Evolutionary conservation across 2,113 vertebrate species (phyloP).

Genomic region (Vanacampus margaritifer): DNA sequence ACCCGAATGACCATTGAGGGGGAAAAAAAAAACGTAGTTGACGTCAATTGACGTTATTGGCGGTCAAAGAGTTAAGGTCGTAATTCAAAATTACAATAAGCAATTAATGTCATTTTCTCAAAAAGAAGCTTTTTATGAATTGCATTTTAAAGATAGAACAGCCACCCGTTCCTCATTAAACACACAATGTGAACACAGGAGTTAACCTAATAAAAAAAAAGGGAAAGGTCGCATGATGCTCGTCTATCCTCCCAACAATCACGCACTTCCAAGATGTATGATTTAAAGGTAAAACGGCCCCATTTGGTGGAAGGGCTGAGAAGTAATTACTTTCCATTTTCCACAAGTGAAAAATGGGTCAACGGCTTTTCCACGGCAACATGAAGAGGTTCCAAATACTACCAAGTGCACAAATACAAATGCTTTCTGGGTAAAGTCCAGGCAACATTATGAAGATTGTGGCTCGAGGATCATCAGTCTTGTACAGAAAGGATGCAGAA

Average conservation of each 20-base stretch:
- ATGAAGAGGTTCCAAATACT: neutral
- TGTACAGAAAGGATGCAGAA: conserved; percentile 25
- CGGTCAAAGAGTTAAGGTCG: too few relatives aligned
- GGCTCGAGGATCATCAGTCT: neutral
- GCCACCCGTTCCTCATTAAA: neutral
- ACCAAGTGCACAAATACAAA: neutral
- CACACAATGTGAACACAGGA: too few relatives aligned
- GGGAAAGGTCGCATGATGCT: too few relatives aligned
- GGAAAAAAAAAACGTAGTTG: too few relatives aligned
- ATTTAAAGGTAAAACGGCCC: neutral
- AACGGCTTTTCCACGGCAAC: neutral
- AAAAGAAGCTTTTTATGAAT: too few relatives aligned
- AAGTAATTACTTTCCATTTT: neutral
- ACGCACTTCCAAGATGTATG: neutral
- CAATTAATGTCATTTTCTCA: too few relatives aligned
- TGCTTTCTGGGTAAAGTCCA: neutral
- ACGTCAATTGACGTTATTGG: too few relatives aligned
- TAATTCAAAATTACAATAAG: too few relatives aligned
- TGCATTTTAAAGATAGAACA: neutral
- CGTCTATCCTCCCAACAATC: neutral
- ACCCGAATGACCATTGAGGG: too few relatives aligned
- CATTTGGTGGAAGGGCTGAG: neutral
- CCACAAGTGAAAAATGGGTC: neutral
- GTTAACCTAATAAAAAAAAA: too few relatives aligned
- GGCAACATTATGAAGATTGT: neutral